phyloP scores from a whole-genome alignment of 2,113 vertebrate genomes.

The Percina caprodes region DNA sequence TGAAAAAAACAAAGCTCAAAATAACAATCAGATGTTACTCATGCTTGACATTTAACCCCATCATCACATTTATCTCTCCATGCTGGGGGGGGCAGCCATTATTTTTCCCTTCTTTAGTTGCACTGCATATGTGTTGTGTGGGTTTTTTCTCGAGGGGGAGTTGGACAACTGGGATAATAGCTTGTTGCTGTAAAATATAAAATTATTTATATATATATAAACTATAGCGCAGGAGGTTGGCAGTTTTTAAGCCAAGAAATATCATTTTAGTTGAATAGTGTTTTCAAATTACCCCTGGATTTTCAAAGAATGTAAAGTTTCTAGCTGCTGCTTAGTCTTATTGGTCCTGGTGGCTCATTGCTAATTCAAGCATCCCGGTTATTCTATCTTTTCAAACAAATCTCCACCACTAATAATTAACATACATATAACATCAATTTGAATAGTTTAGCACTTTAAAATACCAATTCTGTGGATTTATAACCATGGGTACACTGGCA shows the following conservation, averaged over 20 bases:
- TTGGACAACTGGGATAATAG: neutral
- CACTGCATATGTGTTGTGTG: neutral
- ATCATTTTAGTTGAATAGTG: neutral
- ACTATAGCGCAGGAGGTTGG: neutral
- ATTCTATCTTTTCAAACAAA: neutral
- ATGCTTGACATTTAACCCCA: slow-evolving; percentile 32
- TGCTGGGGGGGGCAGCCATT: neutral
- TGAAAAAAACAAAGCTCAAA: slow-evolving; percentile 20
- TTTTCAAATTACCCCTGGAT: neutral
- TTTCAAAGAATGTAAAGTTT: neutral
- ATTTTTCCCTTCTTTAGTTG: neutral
- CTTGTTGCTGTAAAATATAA: neutral
- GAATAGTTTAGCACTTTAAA: neutral
- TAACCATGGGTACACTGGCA: neutral
- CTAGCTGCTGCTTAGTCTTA: neutral
- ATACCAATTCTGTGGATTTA: neutral
- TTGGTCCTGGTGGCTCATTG: neutral
- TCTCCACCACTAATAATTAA: neutral
- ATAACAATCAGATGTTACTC: slow-evolving; percentile 31
- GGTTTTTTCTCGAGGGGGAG: neutral
- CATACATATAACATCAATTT: neutral
- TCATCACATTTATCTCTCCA: neutral
- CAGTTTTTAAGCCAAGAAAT: neutral
- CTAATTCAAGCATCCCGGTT: too few species aligned
- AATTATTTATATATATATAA: too few species aligned